Evolutionary conservation across 23 tunicate species (phyloP).

Genomic region (Aplidium turbinatum): DNA sequence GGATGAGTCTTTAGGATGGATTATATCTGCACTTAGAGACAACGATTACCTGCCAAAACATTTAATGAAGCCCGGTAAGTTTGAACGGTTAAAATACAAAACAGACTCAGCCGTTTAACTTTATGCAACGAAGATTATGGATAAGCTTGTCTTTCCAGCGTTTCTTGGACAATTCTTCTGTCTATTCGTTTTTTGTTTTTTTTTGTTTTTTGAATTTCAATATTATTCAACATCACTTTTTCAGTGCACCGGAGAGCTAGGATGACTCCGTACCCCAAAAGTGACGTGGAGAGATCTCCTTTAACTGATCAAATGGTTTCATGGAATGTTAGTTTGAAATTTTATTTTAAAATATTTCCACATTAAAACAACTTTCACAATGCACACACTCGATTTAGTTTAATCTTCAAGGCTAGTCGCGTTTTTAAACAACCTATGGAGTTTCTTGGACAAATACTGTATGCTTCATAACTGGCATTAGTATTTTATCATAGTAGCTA

Average conservation of each 20-base stretch:
- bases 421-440: not conserved
- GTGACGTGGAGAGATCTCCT: constrained; percentile 13
- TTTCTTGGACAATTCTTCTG: too few relatives aligned
- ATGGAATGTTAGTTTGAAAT: constrained; percentile 72
- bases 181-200: not conserved
- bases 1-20: constrained; percentile 46
- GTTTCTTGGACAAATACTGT: not conserved
- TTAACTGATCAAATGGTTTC: constrained; percentile 55
- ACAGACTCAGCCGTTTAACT: too few relatives aligned
- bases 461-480: too few relatives aligned
- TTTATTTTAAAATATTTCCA: too few relatives aligned
- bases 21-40: constrained; percentile 36
- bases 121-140: too few relatives aligned
- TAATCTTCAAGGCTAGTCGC: not conserved
- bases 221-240: constrained; percentile 12
- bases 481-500: too few relatives aligned
- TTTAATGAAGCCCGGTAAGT: constrained; percentile 9
- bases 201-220: not conserved
- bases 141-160: too few relatives aligned
- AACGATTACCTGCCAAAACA: constrained; percentile 32
- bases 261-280: constrained; percentile 46
- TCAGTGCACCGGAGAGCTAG: constrained; percentile 68
- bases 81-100: too few relatives aligned
- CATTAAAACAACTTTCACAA: too few relatives aligned
- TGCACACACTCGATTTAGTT: not conserved